Evolutionary conservation across 2,797 vertebrate species (phyloP).

Genomic region (Melopsittacus undulatus): DNA sequence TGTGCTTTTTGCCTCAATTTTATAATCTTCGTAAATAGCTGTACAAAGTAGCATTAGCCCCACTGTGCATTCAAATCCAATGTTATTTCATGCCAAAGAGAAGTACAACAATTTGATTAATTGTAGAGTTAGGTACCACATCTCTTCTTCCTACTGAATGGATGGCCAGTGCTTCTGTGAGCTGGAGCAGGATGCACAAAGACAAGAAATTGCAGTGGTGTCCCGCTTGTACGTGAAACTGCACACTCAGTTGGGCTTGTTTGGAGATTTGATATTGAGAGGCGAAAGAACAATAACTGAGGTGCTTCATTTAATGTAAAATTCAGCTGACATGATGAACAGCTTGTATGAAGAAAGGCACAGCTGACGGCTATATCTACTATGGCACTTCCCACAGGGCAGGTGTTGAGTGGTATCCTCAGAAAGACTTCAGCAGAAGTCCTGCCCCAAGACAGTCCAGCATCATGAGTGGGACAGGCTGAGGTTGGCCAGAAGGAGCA

Average conservation of each 20-base stretch:
- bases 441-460: neutral
- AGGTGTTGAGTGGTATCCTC: neutral
- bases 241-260: fast-evolving
- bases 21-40: neutral
- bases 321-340: neutral
- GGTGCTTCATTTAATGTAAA: neutral
- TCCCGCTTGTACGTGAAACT: neutral
- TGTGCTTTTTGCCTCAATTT: neutral
- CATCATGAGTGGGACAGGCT: neutral
- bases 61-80: neutral
- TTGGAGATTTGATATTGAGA: neutral
- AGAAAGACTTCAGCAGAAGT: neutral
- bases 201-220: neutral
- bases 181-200: neutral
- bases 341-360: neutral
- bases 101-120: neutral
- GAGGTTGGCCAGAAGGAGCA: neutral
- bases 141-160: neutral
- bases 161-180: fast-evolving
- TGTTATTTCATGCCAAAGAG: neutral
- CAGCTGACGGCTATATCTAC: neutral
- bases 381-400: neutral
- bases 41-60: neutral
- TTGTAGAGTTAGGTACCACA: fast-evolving
- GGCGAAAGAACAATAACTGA: neutral